phyloP scores from a whole-genome alignment of 53 echinoderm and acorn worm genomes.

The Arbacia lixula region DNA sequence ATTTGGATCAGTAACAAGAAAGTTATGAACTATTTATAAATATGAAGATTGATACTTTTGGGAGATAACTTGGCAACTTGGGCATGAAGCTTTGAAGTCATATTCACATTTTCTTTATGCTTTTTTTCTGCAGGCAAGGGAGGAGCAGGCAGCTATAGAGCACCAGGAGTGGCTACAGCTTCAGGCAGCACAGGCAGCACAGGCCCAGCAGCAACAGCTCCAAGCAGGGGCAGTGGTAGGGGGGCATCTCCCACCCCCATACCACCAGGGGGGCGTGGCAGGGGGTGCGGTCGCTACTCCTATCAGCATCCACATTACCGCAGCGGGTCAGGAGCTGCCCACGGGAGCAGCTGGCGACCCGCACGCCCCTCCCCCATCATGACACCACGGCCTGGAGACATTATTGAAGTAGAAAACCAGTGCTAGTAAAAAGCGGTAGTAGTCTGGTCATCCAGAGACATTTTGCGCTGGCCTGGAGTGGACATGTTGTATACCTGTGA shows the following conservation, averaged over 20 bases:
- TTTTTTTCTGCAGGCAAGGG: conserved; percentile 72
- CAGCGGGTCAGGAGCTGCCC: conserved; percentile 11
- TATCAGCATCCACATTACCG: background rate
- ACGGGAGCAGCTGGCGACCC: conserved; percentile 20
- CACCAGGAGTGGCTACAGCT: conserved; percentile 98
- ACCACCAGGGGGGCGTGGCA: background rate
- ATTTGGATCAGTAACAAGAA: no score
- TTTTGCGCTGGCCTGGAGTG: no score
- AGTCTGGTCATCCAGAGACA: no score
- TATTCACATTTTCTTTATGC: no score
- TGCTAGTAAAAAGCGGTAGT: no score
- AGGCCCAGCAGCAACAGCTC: conserved; percentile 59
- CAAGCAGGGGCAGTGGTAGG: conserved; percentile 34
- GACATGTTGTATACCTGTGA: no score
- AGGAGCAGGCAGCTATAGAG: conserved; percentile 91
- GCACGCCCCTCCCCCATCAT: conserved; percentile 15
- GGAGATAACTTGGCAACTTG: no score
- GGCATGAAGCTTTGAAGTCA: no score
- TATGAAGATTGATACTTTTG: no score
- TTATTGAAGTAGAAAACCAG: no score
- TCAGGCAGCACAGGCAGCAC: conserved; percentile 82
- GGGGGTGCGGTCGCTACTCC: conserved; percentile 1
- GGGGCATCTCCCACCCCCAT: background rate
- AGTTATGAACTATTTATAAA: no score
- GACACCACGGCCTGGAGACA: no score